Base-by-base conservation (phyloP, 2,888 invertebrate genomes). In the Scaptomyza tumidula region DNA sequence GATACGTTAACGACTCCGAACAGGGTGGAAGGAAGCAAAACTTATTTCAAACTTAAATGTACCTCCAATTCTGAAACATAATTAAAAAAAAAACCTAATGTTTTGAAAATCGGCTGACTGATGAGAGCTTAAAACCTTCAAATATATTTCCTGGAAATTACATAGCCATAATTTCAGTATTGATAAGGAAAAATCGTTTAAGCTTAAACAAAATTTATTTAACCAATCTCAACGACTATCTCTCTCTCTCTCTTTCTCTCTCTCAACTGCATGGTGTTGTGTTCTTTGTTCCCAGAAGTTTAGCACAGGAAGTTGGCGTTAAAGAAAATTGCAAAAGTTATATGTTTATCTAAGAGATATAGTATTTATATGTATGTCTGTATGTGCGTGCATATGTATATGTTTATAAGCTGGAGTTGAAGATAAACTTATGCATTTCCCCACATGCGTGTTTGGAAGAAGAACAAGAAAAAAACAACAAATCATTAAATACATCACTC, bases 401-500 rank as follows among this genome's bases (percentile, higher is more conserved):
- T 65, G 29, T 9, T 6, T 29, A 29, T 29, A 1, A 7, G 7
- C 29, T 29, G 58, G 55, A 45, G 65, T 55, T 9, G 1, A 0
- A 44, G 73, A 71, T 76, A 71, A 58, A 55, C 37, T 33, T 37
- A 35, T 55, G 53, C 31, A 49, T 59, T 59, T 58, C 24, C 48
- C 53, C 68, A 39, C 33, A 54, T 75, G 55, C 69, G 69, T 72
- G 72, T 75, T 75, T 50, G 44, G 53, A 33, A 35, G 37, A 6
- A n/a, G 14, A 37, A 14, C 3, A 13, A 5, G 3, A 14, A 39
- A 14, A 39, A 39, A 39, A 54, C 74, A 63, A 69, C 69, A 74
- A 80, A 80, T 83, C 80, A 70, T 83, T 69, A 80, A 77, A 70
- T 80, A 49, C 67, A 71, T 75, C 76, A 59, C 59, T 60, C 68